Evolutionary conservation across 2,888 invertebrate species (phyloP), one percentile per base, ranked within the genome.

Genomic region (Cotesia congregata): DNA sequence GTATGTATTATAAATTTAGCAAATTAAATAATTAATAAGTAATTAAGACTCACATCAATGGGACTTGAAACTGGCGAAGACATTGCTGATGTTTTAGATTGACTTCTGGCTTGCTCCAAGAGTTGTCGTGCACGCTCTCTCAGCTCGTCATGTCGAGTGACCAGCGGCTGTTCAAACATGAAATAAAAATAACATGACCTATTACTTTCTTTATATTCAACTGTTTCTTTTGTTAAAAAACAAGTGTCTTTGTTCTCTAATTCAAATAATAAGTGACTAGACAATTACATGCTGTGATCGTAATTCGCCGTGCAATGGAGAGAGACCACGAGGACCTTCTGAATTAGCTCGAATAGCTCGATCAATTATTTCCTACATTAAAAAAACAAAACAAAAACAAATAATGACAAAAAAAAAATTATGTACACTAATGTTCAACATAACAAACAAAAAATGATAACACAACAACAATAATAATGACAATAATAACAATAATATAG

Each of bases 51-150:
- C 81, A 92, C 92, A 90, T 90, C 91, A 61, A 90, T 90, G 64
- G 91, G 90, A 89, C 91, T 91, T 83, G 91, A 91, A 85, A 90
- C 90, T 81, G 91, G 87, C 61, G 91, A 91, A 83, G 89, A 89
- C 38, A 90, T 86, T 84, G 91, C 90, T 78, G 91, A 83, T 75
- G 89, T 86, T 74, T 89, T 90, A 38, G 87, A 85, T 80, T 88
- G 88, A 80, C 83, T 88, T 88, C 94, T 93, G 17, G 95, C 94
- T 83, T 95, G 95, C 86, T 96, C 96, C 83, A 97, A 91, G 88
- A 97, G 92, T 88, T 94, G 93, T 88, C 95, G 93, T 83, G 96
- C 96, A 90, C 95, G 91, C 91, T 96, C 95, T 89, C 95, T 94
- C 84, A 97, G 91, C 90, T 96, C 96, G 84, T 95, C 95, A 87